Evolutionary conservation across 2,888 invertebrate genomes (phyloP), one percentile per base, ranked within the genome.

Genomic region (Oligia strigilis): DNA sequence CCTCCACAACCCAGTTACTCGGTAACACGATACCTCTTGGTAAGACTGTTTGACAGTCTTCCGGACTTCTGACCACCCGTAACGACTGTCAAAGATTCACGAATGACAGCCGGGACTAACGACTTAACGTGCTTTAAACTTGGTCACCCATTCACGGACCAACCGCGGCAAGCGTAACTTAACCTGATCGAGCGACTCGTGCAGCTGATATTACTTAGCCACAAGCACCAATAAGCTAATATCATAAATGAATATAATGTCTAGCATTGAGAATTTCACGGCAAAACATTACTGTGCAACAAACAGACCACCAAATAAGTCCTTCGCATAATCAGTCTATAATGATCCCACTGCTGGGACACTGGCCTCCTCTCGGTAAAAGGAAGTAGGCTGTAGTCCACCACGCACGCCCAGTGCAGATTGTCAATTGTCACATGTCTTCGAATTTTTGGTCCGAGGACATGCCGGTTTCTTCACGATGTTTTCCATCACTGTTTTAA

Each of bases 231-330:
- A 6, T 23, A 11, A 67, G 9, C 23, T 36, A 69, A 64, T 55
- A 46, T 36, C 13, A 46, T 52, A 52, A 40, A 67, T 36, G 3
- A 36, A 36, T 6, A 49, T 58, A 58, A n/a, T 55, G 52, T 43
- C 9, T 46, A 55, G 14, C 72, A 72, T 58, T 19, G 9, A 52
- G 2, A 40, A 67, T 70, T 69, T 85, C 74, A 64, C 64, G 14
- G 19, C 60, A 55, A 72, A 80, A 62, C 29, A 64, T 64, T 36
- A 81, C 75, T 29, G 1, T 17, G 43, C 1, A 67, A 62, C 46
- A 67, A 55, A 49, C 72, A 40, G 0, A 73, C 43, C 52, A 82
- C 72, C n/a, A 78, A 77, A 87, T 83, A 84, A 85, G 87, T 88
- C 65, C 46, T 9, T 43, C 6, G 8, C 43, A 43, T 43, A 6